These are phyloP conservation scores for Phoenicopterus ruber DNA, from an alignment of 2,113 vertebrate species.

Conservation along the genomic window DNA sequence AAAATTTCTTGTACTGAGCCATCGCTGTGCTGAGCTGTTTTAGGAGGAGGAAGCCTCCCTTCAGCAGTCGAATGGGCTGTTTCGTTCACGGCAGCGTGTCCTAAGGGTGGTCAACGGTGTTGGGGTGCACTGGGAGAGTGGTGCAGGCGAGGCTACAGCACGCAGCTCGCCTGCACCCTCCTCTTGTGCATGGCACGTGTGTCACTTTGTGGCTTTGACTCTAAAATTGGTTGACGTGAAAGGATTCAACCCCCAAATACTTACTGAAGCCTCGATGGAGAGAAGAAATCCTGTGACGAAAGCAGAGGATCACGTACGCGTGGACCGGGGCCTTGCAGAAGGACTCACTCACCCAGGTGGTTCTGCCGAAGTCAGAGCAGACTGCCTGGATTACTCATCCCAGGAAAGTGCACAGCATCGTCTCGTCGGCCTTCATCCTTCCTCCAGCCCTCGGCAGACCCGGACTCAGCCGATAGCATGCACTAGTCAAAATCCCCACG, in stretches of 20 bases:
- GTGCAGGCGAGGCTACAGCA: not conserved
- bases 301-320: accelerated
- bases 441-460: not conserved
- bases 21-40: not conserved
- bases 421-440: not conserved
- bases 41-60: not conserved
- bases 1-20: not conserved
- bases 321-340: not conserved
- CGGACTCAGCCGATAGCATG: not conserved
- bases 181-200: not conserved
- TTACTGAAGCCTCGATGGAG: not conserved
- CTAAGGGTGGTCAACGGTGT: not conserved
- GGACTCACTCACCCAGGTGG: not conserved
- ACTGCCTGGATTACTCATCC: not conserved
- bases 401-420: not conserved
- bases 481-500: not conserved
- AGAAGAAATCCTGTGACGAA: not conserved
- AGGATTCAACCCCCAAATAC: not conserved
- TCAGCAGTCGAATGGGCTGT: not conserved
- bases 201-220: not conserved
- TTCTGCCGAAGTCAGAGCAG: not conserved
- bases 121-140: not conserved
- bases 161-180: accelerated
- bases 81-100: accelerated
- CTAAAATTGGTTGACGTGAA: not conserved